phyloP scores from a whole-genome alignment of 2,113 vertebrate genomes.

The Empidonax traillii region DNA sequence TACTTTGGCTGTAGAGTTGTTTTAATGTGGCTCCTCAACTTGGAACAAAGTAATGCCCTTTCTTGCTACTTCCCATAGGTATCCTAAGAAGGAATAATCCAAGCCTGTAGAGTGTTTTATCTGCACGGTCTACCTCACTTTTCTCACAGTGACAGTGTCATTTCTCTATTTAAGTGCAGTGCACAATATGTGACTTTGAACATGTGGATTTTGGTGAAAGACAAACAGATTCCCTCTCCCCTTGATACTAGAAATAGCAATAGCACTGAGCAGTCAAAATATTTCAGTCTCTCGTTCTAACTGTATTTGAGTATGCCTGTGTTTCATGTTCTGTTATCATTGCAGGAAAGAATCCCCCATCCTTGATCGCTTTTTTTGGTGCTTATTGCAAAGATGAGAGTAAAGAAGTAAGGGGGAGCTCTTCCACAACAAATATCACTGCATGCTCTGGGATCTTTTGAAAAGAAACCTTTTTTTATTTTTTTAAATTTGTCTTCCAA shows the following conservation, averaged over 20 bases:
- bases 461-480: slow-evolving; percentile 27
- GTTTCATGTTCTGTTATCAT: slow-evolving; percentile 1
- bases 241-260: neutral
- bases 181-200: neutral
- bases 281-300: neutral
- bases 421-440: slow-evolving; percentile 77
- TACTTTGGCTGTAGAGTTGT: neutral
- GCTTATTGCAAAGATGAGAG: slow-evolving; percentile 55
- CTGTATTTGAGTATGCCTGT: neutral
- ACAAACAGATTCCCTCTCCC: neutral
- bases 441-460: slow-evolving; percentile 59
- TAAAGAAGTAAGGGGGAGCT: slow-evolving; percentile 83
- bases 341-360: slow-evolving; percentile 7
- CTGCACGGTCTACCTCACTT: neutral
- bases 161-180: neutral
- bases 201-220: neutral
- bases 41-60: neutral
- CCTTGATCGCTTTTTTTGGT: slow-evolving; percentile 7
- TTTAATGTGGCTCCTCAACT: neutral
- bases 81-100: neutral
- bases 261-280: neutral
- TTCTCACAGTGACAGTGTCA: neutral
- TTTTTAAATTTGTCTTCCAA: slow-evolving; percentile 24
- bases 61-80: neutral
- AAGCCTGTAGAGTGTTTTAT: neutral